phyloP scores from a whole-genome alignment of 1,140 invertebrate species.

The Subanguina moxae region DNA sequence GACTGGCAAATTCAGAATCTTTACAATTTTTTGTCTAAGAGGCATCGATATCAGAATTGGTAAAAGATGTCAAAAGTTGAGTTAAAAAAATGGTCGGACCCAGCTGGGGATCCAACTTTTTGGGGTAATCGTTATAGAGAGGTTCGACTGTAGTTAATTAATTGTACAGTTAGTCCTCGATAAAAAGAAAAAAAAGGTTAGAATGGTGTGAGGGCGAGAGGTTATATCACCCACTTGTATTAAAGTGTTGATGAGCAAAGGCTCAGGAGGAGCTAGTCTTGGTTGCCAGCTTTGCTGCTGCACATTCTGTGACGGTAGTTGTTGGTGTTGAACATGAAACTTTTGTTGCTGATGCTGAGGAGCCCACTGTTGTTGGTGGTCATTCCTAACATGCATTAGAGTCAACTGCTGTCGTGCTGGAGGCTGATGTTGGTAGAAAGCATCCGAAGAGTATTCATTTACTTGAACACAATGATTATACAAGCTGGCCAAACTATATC shows the following conservation, averaged over 20 bases:
- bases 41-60: no score
- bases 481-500: background rate
- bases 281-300: constrained; percentile 7
- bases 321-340: constrained; percentile 11
- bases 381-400: constrained; percentile 3
- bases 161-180: no score
- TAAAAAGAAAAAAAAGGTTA: no score
- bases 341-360: background rate
- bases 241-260: constrained; percentile 31
- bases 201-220: no score
- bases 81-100: no score
- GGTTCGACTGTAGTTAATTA: no score
- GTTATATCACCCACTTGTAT: no score
- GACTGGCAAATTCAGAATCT: no score
- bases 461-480: background rate
- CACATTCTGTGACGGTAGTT: background rate
- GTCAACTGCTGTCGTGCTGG: constrained; percentile 14
- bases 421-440: constrained; percentile 12
- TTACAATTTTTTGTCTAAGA: no score
- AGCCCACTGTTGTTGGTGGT: background rate
- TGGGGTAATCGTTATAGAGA: no score
- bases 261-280: constrained; percentile 3
- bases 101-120: no score
- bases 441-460: background rate
- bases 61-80: no score